Percentiles rank a stretch among this genome's conserved stretches.
Evolutionary conservation across 64 coral and sea anemone genomes (phyloP).

Genomic region (Exaiptasia diaphana): DNA sequence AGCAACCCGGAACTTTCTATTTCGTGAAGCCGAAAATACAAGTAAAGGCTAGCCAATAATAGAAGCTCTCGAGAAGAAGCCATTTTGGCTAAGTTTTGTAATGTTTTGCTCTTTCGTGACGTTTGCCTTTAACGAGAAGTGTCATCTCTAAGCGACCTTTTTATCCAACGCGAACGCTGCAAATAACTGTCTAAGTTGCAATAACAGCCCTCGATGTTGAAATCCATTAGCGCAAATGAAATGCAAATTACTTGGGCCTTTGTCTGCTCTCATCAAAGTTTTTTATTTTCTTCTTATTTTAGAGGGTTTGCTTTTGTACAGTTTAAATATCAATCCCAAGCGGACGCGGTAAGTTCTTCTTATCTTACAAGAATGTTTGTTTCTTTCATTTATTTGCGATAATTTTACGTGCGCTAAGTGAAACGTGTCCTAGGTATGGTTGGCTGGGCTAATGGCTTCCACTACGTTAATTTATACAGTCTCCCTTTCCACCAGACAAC

Average conservation of each 20-base stretch:
- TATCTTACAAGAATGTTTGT: neutral
- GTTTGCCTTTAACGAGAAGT: neutral
- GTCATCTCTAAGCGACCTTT: constrained; percentile 6
- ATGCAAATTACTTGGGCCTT: constrained; percentile 19
- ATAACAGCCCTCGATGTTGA: constrained; percentile 5
- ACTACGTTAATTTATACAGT: constrained; percentile 2
- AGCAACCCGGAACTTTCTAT: constrained; percentile 16
- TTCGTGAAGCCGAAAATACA: neutral
- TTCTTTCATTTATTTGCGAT: neutral
- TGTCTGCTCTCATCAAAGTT: neutral
- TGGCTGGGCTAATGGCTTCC: neutral
- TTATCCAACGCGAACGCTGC: neutral
- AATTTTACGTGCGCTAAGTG: neutral
- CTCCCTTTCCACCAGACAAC: neutral
- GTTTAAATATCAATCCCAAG: constrained; percentile 67
- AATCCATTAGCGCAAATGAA: constrained; percentile 26
- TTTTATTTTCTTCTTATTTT: constrained; percentile 76
- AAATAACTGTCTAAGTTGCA: constrained; percentile 6
- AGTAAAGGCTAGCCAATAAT: too few species aligned
- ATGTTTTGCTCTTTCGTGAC: neutral
- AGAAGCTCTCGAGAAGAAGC: too few species aligned
- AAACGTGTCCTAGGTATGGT: constrained; percentile 2
- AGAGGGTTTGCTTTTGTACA: constrained; percentile 94
- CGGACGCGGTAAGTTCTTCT: constrained; percentile 63
- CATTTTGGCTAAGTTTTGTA: neutral